Evolutionary conservation across 2,113 vertebrate genomes (phyloP).

Genomic region (Phaetusa simplex): DNA sequence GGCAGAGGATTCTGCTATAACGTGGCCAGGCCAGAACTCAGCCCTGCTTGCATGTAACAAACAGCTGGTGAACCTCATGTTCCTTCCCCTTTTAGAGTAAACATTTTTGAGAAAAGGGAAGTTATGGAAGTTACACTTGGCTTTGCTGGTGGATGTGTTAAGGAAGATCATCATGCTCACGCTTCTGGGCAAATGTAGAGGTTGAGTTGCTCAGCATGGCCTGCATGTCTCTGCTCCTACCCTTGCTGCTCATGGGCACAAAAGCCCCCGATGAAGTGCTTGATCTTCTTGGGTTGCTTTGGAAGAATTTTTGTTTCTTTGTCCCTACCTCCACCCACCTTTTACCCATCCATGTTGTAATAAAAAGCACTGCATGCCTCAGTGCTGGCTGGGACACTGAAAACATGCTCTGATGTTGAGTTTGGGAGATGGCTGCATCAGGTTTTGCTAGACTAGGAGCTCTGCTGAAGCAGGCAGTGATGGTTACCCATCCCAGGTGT

Average conservation of each 20-base stretch:
- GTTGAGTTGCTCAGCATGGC: background rate
- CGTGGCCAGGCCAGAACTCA: background rate
- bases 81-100: background rate
- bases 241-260: background rate
- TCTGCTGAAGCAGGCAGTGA: background rate
- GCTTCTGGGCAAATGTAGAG: background rate
- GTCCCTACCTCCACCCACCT: background rate
- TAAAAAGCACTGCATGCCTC: background rate
- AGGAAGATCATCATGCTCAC: background rate
- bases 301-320: background rate
- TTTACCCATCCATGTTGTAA: background rate
- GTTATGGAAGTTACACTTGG: background rate
- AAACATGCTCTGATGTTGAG: accelerated
- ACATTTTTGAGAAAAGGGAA: background rate
- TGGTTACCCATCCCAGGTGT: background rate
- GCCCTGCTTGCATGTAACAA: background rate
- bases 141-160: background rate
- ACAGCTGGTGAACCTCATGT: background rate
- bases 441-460: background rate
- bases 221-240: background rate
- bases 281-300: background rate
- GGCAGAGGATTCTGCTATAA: background rate
- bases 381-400: background rate
- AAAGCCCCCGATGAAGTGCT: background rate
- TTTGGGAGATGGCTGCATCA: background rate